phyloP scores from a whole-genome alignment of 2,888 invertebrate species.

The Drosophila merina region DNA sequence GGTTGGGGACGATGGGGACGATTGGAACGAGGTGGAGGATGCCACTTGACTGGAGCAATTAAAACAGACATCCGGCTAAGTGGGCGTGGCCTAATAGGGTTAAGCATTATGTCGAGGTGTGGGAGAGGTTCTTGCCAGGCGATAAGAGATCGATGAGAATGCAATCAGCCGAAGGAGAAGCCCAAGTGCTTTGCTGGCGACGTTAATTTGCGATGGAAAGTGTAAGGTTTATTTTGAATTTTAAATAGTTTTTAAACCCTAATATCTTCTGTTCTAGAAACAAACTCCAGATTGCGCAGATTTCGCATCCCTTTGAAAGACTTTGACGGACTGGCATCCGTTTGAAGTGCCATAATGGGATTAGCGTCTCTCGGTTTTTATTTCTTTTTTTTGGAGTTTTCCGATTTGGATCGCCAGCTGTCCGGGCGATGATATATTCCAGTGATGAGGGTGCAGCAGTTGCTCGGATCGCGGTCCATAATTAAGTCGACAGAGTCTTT shows the following conservation, averaged over 20 bases:
- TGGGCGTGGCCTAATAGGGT: slow-evolving; percentile 45
- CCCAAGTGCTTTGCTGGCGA: background rate
- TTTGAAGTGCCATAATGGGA: slow-evolving; percentile 73
- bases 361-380: slow-evolving; percentile 49
- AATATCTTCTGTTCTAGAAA: background rate
- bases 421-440: slow-evolving; percentile 11
- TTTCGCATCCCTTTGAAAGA: background rate
- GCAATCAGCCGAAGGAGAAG: slow-evolving; percentile 26
- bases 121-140: slow-evolving; percentile 36
- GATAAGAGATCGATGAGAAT: slow-evolving; percentile 41
- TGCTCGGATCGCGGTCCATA: slow-evolving; percentile 54
- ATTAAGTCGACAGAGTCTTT: slow-evolving; percentile 50
- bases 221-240: background rate
- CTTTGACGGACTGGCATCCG: slow-evolving; percentile 37
- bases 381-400: slow-evolving; percentile 10
- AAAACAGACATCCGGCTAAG: slow-evolving; percentile 54
- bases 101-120: slow-evolving; percentile 50
- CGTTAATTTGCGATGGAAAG: slow-evolving; percentile 8
- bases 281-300: background rate
- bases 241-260: background rate
- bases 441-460: slow-evolving; percentile 54
- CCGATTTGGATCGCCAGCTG: slow-evolving; percentile 32
- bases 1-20: too few relatives aligned
- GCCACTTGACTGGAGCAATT: slow-evolving; percentile 58
- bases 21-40: background rate